phyloP scores from a whole-genome alignment of 2,888 invertebrate species.

The Drosophila mayaguana region DNA sequence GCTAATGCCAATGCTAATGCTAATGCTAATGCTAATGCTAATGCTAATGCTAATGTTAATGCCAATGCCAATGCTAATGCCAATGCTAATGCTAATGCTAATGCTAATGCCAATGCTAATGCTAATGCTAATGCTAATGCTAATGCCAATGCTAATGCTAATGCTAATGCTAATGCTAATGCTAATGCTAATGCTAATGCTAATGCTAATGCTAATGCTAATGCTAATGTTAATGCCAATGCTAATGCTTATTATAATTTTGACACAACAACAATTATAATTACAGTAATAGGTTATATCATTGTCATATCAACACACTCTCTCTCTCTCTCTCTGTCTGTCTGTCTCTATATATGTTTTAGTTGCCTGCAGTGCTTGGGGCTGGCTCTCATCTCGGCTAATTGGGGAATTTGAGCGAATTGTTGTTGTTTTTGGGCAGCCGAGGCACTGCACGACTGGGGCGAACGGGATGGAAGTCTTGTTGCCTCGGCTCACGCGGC shows the following conservation, averaged over 20 bases:
- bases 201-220: no score
- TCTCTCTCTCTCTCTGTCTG: background rate
- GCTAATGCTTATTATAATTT: background rate
- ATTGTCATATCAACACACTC: background rate
- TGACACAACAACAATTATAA: background rate
- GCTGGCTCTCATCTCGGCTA: slow-evolving; percentile 3
- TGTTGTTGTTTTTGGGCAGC: background rate
- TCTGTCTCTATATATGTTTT: background rate
- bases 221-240: no score
- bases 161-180: no score
- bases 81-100: background rate
- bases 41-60: background rate
- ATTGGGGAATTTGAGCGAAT: slow-evolving; percentile 4
- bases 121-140: no score
- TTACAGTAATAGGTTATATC: background rate
- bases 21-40: background rate
- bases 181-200: no score
- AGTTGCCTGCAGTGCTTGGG: background rate
- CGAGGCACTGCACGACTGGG: no score
- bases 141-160: no score
- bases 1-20: background rate
- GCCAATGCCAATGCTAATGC: background rate
- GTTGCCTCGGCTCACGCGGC: slow-evolving; percentile 9
- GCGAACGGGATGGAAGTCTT: slow-evolving; percentile 5
- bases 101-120: no score